A percentile compares a stretch with the other conserved stretches of the same genome.
phyloP scores from a whole-genome alignment of 2,888 invertebrate genomes.

The Leucophenga montana region DNA sequence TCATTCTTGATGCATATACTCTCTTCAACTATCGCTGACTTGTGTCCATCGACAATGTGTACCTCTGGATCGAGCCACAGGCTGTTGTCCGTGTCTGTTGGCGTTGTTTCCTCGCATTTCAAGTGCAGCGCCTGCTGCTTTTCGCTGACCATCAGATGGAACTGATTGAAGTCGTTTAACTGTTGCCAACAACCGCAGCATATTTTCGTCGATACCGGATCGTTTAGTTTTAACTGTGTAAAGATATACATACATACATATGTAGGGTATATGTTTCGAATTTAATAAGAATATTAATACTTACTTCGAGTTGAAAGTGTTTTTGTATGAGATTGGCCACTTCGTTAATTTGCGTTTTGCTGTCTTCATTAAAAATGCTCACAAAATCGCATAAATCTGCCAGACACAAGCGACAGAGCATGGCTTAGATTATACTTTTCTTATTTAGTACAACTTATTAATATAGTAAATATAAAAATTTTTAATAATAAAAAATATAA shows the following conservation, averaged over 20 bases:
- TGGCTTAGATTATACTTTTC: conserved; percentile 17
- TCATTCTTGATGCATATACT: conserved; percentile 29
- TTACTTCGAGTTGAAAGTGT: conserved; percentile 44
- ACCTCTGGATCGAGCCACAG: not conserved
- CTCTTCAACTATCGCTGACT: conserved; percentile 17
- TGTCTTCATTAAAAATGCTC: conserved; percentile 45
- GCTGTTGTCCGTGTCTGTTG: not conserved
- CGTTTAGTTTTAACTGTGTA: conserved; percentile 46
- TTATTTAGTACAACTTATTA: too few species aligned
- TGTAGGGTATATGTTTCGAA: too few species aligned
- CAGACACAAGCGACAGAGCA: conserved; percentile 62
- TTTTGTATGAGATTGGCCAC: conserved; percentile 50
- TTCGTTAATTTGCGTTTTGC: conserved; percentile 30
- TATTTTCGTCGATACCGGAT: conserved; percentile 51
- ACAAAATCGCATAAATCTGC: conserved; percentile 39
- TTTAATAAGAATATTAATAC: too few species aligned
- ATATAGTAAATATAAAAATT: too few species aligned
- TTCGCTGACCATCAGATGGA: conserved; percentile 54
- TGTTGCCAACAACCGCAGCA: conserved; percentile 51
- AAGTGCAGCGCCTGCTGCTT: conserved; percentile 51
- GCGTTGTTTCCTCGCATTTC: conserved; percentile 42
- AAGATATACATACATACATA: not conserved
- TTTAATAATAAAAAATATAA: too few species aligned
- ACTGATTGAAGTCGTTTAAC: conserved; percentile 51
- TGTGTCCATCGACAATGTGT: not conserved